Percentiles rank a stretch among this genome's conserved stretches.
Conservation (phyloP, 2,797 vertebrate genomes). For the Myotis planiceps region DNA sequence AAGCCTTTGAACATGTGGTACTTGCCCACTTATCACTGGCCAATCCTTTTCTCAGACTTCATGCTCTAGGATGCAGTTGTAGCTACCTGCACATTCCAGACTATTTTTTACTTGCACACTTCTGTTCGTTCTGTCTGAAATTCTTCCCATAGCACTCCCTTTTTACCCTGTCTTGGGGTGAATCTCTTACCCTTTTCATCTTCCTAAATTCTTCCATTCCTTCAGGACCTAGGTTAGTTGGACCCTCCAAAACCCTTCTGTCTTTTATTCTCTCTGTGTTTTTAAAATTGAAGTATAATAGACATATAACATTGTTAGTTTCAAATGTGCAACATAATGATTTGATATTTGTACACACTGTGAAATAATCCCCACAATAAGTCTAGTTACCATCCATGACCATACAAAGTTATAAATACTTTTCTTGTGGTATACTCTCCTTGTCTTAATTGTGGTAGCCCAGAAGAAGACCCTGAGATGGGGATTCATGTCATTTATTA, state of each 20-base stretch:
- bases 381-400: neutral
- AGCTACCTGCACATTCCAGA: neutral
- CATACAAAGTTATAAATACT: neutral
- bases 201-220: neutral
- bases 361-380: neutral
- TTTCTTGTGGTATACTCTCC: neutral
- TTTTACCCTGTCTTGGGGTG: neutral
- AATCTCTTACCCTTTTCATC: slow-evolving; percentile 11
- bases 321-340: neutral
- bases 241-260: neutral
- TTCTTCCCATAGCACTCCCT: neutral
- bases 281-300: neutral
- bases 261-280: neutral
- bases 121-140: neutral
- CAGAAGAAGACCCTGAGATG: neutral
- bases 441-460: neutral
- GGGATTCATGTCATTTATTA: neutral
- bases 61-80: neutral
- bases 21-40: neutral
- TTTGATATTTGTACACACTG: neutral
- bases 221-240: neutral
- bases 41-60: neutral
- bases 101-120: neutral
- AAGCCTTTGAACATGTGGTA: neutral
- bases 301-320: neutral